Base-by-base conservation (phyloP, 2,888 invertebrate species). In the Chouioia cunea region DNA sequence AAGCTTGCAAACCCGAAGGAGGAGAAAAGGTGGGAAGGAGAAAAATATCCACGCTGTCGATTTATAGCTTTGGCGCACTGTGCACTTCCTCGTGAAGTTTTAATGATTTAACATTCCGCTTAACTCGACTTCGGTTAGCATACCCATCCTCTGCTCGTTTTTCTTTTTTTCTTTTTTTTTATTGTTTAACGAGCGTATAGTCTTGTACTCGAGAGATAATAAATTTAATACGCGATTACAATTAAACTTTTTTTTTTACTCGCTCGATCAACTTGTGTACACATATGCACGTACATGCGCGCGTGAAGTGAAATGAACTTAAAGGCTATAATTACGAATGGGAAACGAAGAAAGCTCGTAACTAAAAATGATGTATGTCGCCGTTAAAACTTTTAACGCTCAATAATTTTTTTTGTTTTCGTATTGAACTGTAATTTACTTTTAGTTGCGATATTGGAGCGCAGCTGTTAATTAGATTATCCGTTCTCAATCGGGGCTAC, bases 61-160 rank as follows among this genome's bases (percentile, higher is more conserved):
- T 70, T 73, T 73, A 73, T 66, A 63, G 53, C 70, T 70, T 48
- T 43, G 62, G 56, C 62, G 15, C 23, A 15, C 14, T 23, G 15
- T 68, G 59, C 44, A 72, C 62, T 72, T 68, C 60, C 27, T 66
- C 65, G 18, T 23, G 22, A 70, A 73, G 68, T 69, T 70, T 70
- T 65, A 68, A 73, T 69, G 69, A 65, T 71, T 71, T 71, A 71
- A 72, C 68, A 68, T 68, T 64, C 65, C 64, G 60, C 22, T 60
- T 64, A 62, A 48, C 47, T 14, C 22, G 53, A 57, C 58, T 68
- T 59, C 54, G 23, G 52, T 48, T n/a, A n/a, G 48, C 48, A 48
- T 27, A 60, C 62, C 46, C 60, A 14, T 27, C 46, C 46, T 36
- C 14, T 15, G 46, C 44, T 66, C 15, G 23, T 57, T 44, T 50